A percentile compares a stretch with the other conserved stretches of the same genome.
Evolutionary conservation across 2,113 vertebrate genomes (phyloP).

Genomic region (Thomomys bottae): DNA sequence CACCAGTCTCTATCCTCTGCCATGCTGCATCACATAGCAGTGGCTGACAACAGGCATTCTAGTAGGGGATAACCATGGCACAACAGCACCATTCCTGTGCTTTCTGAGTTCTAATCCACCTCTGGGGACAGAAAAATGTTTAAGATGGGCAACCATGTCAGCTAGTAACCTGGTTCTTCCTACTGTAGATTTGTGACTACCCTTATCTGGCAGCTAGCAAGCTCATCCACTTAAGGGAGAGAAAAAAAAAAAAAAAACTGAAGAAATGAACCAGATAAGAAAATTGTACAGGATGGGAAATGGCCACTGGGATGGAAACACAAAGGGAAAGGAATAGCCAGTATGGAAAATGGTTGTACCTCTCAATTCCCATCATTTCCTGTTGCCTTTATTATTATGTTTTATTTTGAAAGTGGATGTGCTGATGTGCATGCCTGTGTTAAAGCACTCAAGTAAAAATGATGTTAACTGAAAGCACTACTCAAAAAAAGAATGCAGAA

Average conservation of each 20-base stretch:
- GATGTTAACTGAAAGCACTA: conserved; percentile 16
- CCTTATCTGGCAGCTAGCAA: not conserved
- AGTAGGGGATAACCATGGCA: not conserved
- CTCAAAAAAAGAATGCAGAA: not conserved
- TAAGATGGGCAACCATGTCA: not conserved
- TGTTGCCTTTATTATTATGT: not conserved
- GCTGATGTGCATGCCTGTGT: rapidly evolving
- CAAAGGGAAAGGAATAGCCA: not conserved
- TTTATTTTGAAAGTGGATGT: conserved; percentile 21
- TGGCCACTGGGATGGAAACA: not conserved
- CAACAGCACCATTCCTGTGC: not conserved
- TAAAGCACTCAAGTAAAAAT: not conserved
- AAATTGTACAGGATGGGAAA: not conserved
- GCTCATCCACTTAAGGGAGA: not conserved
- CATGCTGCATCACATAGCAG: not conserved
- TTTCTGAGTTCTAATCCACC: not conserved
- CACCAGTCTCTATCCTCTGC: not conserved
- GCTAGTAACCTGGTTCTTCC: not conserved
- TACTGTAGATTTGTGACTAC: not conserved
- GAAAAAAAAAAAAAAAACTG: conserved; percentile 11
- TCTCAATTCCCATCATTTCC: not conserved
- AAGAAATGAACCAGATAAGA: not conserved
- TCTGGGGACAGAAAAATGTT: not conserved
- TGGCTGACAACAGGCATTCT: not conserved
- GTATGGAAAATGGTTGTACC: not conserved